Conservation (phyloP, 2,113 vertebrate species). For the Macaca fascicularis region DNA sequence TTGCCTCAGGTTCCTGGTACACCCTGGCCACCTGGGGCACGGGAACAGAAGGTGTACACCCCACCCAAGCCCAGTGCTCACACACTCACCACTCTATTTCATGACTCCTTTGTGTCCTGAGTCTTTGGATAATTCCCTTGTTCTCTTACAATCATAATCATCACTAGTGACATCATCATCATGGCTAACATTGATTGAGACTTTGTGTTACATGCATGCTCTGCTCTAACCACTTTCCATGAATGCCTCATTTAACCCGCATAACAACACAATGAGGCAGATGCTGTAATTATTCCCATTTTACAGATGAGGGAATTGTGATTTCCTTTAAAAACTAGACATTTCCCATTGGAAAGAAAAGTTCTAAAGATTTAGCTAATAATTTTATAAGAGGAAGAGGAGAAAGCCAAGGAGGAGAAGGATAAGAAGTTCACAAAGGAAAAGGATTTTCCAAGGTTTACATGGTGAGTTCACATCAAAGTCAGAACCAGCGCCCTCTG, state of each 20-base stretch:
- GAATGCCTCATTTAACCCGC: not conserved
- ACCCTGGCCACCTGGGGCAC: not conserved
- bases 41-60: fast-evolving
- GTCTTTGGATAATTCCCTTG: not conserved
- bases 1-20: not conserved
- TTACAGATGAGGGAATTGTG: conserved; percentile 10
- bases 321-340: not conserved
- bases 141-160: not conserved
- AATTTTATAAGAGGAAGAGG: not conserved
- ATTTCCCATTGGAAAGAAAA: not conserved
- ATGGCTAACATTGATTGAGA: not conserved
- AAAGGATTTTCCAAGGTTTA: not conserved
- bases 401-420: not conserved
- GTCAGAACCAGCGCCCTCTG: not conserved
- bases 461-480: not conserved
- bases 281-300: conserved; percentile 46
- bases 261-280: not conserved
- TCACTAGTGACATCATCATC: not conserved
- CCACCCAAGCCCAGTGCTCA: not conserved
- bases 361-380: not conserved
- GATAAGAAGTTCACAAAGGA: not conserved
- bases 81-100: not conserved
- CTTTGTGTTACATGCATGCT: not conserved
- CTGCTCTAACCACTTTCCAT: not conserved
- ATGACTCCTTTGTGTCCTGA: not conserved